phyloP scores from a whole-genome alignment of 2,797 vertebrate genomes.

The Fratercula arctica region DNA sequence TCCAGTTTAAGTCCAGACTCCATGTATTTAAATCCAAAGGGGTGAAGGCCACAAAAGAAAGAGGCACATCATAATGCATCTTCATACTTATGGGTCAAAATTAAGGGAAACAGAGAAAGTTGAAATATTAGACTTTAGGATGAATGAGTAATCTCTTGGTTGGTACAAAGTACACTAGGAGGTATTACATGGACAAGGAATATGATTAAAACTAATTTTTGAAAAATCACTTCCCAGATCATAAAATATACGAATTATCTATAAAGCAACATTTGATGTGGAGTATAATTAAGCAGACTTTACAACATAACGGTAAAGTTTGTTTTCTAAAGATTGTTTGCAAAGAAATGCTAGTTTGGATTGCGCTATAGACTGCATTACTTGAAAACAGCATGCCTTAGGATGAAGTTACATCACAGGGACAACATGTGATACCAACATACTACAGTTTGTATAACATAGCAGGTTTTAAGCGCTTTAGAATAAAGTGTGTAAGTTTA shows the following conservation, averaged over 20 bases:
- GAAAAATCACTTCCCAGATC: background rate
- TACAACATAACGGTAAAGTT: too few relatives aligned
- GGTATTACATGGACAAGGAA: background rate
- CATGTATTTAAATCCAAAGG: background rate
- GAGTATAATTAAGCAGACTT: background rate
- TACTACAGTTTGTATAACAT: too few relatives aligned
- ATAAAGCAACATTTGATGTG: background rate
- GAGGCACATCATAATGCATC: background rate
- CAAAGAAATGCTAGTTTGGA: too few relatives aligned
- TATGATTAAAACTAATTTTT: background rate
- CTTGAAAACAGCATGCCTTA: background rate
- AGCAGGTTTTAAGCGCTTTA: too few relatives aligned
- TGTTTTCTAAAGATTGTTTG: too few relatives aligned
- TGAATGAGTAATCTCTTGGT: background rate
- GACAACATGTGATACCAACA: background rate
- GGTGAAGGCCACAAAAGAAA: background rate
- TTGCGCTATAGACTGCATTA: background rate
- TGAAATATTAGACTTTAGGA: background rate
- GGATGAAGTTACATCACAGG: background rate
- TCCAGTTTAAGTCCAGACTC: background rate
- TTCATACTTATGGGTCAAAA: background rate
- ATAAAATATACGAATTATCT: background rate
- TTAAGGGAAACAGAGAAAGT: background rate
- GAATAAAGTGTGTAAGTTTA: too few relatives aligned
- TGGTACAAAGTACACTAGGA: background rate